phyloP scores from a whole-genome alignment of 2,113 vertebrate genomes.

The Vireo altiloquus region DNA sequence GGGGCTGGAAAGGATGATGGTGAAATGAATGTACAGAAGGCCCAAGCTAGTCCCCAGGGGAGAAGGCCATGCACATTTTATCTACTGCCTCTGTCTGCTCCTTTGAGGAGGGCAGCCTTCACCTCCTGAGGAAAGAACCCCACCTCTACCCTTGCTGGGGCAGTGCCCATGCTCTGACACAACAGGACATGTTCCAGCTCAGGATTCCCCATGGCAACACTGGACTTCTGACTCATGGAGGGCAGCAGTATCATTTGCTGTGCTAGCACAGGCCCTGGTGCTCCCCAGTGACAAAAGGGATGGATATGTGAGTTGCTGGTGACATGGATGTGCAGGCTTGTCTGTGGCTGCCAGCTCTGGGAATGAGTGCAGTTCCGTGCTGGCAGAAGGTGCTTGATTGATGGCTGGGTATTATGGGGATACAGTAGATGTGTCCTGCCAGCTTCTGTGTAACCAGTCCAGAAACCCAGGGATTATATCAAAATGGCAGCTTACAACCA shows the following conservation, averaged over 20 bases:
- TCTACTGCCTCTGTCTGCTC: not conserved
- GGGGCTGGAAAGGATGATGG: not conserved
- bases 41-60: not conserved
- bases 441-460: not conserved
- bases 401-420: not conserved
- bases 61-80: rapidly evolving
- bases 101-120: not conserved
- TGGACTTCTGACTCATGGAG: rapidly evolving
- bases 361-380: not conserved
- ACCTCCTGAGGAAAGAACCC: rapidly evolving
- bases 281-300: not conserved
- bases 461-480: not conserved
- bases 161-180: rapidly evolving
- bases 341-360: not conserved
- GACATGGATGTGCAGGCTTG: not conserved
- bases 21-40: not conserved
- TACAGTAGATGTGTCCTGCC: rapidly evolving
- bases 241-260: not conserved
- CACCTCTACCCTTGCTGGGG: too few species aligned
- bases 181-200: not conserved
- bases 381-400: not conserved
- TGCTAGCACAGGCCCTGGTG: not conserved
- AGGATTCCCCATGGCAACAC: not conserved
- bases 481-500: not conserved
- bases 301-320: rapidly evolving